Base-by-base conservation (phyloP, 2,797 vertebrate genomes). In the Eupleurogrammus muticus region DNA sequence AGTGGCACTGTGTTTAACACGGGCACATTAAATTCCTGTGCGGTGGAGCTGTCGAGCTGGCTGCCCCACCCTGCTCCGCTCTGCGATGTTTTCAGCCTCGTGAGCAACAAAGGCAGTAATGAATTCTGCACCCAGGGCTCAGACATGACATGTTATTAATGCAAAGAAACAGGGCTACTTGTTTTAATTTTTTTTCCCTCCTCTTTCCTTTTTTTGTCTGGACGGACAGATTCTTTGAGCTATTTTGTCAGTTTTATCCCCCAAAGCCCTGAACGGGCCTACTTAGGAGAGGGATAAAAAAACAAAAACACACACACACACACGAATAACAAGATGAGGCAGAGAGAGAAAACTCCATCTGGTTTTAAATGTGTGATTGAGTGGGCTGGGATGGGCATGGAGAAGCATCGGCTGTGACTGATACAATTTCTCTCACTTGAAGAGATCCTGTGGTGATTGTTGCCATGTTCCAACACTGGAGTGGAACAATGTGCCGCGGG, bases 371-470 rank as follows among this genome's bases (percentile, higher is more conserved):
- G 78, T 86, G 85, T 82, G 90, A 89, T 83, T 69, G 85, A 88
- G 80, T 85, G 81, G 79, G 65, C 71, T 52, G 70, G 77, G 79
- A 83, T 74, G 68, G 82, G 82, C 82, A 87, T 77, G 84, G 76
- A 82, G 83, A 84, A 82, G 79, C 87, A 81, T 66, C 60, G 57
- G 66, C 87, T 88, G 89, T 92, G 87, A 89, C 89, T 78, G 87
- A 90, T 89, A 78, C 80, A 82, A 91, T 90, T 90, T 81, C 87
- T 85, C 89, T 86, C 85, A 83, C 78, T 86, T 77, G 77, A 89
- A 84, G 81, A 82, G 80, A 85, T 90, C 83, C 84, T 84, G 80
- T 75, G 81, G 84, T 86, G 85, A 85, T 87, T 81, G 88, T 90
- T 88, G 88, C 79, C 86, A 63, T 84, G 90, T 91, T 84, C 81